Base-by-base conservation (phyloP, 2,797 vertebrate species). In the Alcedo quadribrachys region DNA sequence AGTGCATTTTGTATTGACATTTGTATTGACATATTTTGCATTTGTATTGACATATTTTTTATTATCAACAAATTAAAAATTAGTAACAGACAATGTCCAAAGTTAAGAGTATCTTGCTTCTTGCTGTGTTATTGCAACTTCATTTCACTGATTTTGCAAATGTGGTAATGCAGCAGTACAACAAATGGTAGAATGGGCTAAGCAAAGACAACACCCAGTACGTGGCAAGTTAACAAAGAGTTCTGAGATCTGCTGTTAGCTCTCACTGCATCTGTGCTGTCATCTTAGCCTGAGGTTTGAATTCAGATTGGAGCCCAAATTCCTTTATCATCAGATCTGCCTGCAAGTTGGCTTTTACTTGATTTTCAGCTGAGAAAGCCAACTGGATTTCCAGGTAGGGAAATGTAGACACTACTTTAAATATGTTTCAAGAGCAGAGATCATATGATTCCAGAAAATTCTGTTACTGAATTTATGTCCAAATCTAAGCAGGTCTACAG, bases 211-310 rank as follows among this genome's bases (percentile, higher is more conserved):
- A 58, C 40, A 75, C 11, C 2, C 33, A 76, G 12, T 9, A 6
- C 40, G 13, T 40, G n/a, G 58, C 43, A 79, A 80, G 54, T 62
- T 66, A 78, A 77, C 1, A 3, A 53, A 28, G 77, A 42, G 37
- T 69, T 75, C 48, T 58, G 53, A 75, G 48, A 46, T 68, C 61
- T 77, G 45, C 32, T 66, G 42, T 58, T 61, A 74, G 63, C 42
- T 84, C 54, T 84, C 74, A n/a, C 65, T 80, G 54, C 42, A 22
- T 70, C 40, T 50, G 27, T n/a, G 43, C 65, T 51, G 24, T 86
- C 81, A 27, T 86, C 73, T 71, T 58, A 84, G 65, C 35, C 51
- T 77, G 21, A 76, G n/a, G 18, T 58, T 81, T 89, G 60, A 94
- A 74, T 22, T 68, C 55, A 70, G 3, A 33, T 30, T 84, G 78